Percentiles rank a stretch among this genome's conserved stretches.
These are phyloP conservation scores for Mormyrus iriodes DNA, from an alignment of 2,113 vertebrate genomes.

Conservation along the genomic window DNA sequence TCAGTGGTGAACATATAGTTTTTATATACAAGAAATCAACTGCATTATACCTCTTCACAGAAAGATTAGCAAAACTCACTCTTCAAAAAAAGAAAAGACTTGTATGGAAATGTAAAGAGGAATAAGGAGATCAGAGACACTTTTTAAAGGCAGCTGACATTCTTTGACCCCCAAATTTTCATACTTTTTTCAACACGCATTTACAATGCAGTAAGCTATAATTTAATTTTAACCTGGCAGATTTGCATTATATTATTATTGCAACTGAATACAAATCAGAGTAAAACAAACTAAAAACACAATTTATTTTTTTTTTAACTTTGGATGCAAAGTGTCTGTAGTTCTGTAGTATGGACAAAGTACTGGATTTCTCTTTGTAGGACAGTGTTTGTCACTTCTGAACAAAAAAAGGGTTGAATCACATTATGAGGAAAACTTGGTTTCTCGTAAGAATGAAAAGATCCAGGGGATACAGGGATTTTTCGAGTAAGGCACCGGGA, in stretches of 20 bases:
- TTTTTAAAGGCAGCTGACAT: not conserved
- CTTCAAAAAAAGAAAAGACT: not conserved
- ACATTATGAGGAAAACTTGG: not conserved
- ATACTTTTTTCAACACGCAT: not conserved
- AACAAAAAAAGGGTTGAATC: not conserved
- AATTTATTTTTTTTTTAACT: not conserved
- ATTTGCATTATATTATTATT: not conserved
- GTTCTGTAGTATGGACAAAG: not conserved
- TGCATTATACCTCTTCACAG: not conserved
- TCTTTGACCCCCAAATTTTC: not conserved
- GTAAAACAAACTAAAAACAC: not conserved
- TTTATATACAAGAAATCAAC: not conserved
- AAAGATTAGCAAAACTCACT: not conserved
- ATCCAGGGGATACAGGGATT: not conserved
- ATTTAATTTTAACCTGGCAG: not conserved
- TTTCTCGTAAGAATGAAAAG: not conserved
- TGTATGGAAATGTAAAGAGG: not conserved
- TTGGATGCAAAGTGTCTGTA: not conserved
- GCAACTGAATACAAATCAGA: not conserved
- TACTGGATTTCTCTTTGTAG: not conserved
- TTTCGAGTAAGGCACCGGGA: not conserved
- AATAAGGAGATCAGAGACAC: not conserved
- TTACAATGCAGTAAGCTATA: not conserved
- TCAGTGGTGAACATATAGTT: not conserved
- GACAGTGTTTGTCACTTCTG: not conserved